Evolutionary conservation across 2,888 invertebrate genomes (phyloP), one percentile per base, ranked within the genome.

Genomic region (Cloeon dipterum): DNA sequence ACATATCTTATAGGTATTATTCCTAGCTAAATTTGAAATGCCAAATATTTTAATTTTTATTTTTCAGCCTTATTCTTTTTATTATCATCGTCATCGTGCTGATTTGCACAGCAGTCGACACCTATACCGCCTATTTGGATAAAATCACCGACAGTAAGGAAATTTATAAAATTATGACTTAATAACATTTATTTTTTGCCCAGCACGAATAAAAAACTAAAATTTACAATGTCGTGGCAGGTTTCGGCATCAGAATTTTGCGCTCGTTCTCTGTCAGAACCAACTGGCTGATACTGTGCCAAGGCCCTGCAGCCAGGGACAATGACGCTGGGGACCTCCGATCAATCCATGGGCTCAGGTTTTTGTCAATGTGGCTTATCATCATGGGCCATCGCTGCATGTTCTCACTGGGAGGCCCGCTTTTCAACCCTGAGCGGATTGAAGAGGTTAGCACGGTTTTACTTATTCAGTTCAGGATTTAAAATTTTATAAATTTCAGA

Each of bases 311-410:
- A 14, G n/a, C 29, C 5, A 29, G 29, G 7, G 66, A 65, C 42
- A 61, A 63, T 37, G 58, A 63, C 33, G 66, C 67, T 23, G 49
- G 69, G 8, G 70, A 72, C 19, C 53, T 77, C 37, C 69, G 73
- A 43, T 70, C 71, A 45, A 58, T 58, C 20, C 51, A 46, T 40
- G 72, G 72, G 1, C 68, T 77, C 25, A 74, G 72, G 48, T 63
- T 70, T 11, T 47, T 74, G 34, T 65, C 73, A 0, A 77, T 77
- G 76, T 43, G 65, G 1, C 61, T 74, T 34, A 74, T 77, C 34
- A 55, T 75, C 5, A 59, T 60, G 23, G 74, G 74, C 0, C 76
- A 77, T 49, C 66, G 70, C 1, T 56, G 74, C 23, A 54, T 73
- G 33, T 76, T 74, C 47, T 62, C 70, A 32, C 62, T 69, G 16